Percentiles rank a stretch among this genome's conserved stretches.
Conservation (phyloP, 2,888 invertebrate genomes). For the Stratiomys singularior region DNA sequence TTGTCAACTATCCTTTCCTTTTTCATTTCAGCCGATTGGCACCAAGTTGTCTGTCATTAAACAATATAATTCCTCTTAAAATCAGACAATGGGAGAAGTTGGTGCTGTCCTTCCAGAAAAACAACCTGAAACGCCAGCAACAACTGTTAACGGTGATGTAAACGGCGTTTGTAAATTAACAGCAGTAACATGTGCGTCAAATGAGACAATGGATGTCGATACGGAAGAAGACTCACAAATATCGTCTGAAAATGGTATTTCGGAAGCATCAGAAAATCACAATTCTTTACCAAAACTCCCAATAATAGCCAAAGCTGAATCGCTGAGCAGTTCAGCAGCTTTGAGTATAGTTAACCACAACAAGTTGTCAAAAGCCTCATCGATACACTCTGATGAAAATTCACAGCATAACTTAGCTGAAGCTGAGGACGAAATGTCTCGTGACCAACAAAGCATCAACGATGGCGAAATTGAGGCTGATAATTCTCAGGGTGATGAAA, state of each 20-base stretch:
- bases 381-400: constrained; percentile 44
- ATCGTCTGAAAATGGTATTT: constrained; percentile 58
- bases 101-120: constrained; percentile 57
- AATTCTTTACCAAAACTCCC: background rate
- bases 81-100: constrained; percentile 54
- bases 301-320: constrained; percentile 31
- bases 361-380: constrained; percentile 32
- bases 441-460: constrained; percentile 33
- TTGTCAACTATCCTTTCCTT: background rate
- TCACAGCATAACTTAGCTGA: constrained; percentile 44
- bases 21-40: constrained; percentile 15
- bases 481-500: constrained; percentile 56
- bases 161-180: constrained; percentile 55
- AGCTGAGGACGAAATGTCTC: constrained; percentile 50
- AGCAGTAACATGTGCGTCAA: constrained; percentile 46
- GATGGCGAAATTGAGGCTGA: constrained; percentile 57
- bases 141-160: constrained; percentile 57
- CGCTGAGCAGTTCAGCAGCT: background rate
- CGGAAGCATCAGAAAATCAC: constrained; percentile 45
- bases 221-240: constrained; percentile 61
- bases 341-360: background rate
- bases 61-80: background rate
- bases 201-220: constrained; percentile 55
- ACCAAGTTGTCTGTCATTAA: no score
- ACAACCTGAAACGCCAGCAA: constrained; percentile 54